Evolutionary conservation across 2,888 invertebrate genomes (phyloP).

Genomic region (Pseudoips prasinana): DNA sequence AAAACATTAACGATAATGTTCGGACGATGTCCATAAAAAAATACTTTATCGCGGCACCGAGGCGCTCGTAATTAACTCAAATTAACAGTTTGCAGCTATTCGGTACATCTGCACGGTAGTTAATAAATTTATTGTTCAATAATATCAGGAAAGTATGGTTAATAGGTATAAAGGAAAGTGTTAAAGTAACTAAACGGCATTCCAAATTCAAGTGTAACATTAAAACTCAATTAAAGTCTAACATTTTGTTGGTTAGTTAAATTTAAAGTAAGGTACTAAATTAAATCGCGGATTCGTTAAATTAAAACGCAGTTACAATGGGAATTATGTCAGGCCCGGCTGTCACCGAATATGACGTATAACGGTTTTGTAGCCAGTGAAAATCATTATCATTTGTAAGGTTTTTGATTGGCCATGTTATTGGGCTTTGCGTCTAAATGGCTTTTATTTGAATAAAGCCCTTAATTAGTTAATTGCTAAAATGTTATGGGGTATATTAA

Average conservation of each 20-base stretch:
- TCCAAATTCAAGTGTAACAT: constrained; percentile 56
- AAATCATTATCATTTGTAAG: too few species aligned
- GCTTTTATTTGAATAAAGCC: too few species aligned
- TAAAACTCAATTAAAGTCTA: constrained; percentile 70
- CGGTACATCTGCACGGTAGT: constrained; percentile 48
- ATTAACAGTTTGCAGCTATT: constrained; percentile 70
- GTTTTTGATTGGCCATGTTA: too few species aligned
- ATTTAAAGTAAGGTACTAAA: constrained; percentile 10
- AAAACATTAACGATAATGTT: constrained; percentile 66
- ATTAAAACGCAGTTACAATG: too few species aligned
- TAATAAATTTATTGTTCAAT: constrained; percentile 67
- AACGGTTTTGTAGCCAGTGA: too few species aligned
- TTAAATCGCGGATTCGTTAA: constrained; percentile 6
- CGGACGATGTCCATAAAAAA: constrained; percentile 62
- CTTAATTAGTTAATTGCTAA: too few species aligned
- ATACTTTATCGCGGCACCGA: constrained; percentile 59
- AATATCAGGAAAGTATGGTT: constrained; percentile 43
- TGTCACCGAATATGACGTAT: constrained; percentile 38
- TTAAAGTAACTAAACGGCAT: constrained; percentile 54
- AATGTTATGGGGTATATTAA: too few species aligned
- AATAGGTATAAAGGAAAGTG: constrained; percentile 33
- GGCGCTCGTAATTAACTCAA: constrained; percentile 67
- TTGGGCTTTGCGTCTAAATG: too few species aligned
- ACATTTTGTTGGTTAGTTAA: constrained; percentile 53
- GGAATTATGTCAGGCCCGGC: constrained; percentile 55